Conservation (phyloP, 2,888 invertebrate genomes). For the Xylocampa areola region DNA sequence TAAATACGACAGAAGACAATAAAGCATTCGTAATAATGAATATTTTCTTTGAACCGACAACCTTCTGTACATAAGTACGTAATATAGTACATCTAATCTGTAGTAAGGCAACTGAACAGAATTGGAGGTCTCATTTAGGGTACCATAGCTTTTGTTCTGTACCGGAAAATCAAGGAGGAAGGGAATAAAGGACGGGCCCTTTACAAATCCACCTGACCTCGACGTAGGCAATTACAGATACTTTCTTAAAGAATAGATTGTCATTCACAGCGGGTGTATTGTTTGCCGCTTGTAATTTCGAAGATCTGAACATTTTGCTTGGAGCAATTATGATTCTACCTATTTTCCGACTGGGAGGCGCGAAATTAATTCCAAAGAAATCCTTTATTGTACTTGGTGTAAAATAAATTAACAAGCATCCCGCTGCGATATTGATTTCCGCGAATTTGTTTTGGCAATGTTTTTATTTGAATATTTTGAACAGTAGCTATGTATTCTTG, state of each 20-base stretch:
- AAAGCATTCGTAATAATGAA: constrained; percentile 44
- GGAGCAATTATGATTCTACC: constrained; percentile 37
- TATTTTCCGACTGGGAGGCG: constrained; percentile 2
- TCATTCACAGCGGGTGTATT: constrained; percentile 62
- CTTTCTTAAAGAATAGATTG: constrained; percentile 74
- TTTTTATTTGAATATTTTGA: background rate
- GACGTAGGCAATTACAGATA: constrained; percentile 76
- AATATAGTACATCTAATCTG: constrained; percentile 41
- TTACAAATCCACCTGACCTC: constrained; percentile 77
- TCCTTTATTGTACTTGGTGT: constrained; percentile 18
- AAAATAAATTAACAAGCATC: constrained; percentile 40
- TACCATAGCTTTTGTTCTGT: constrained; percentile 74
- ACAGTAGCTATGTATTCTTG: too few species aligned
- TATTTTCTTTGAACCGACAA: constrained; percentile 39
- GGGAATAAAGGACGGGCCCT: constrained; percentile 71
- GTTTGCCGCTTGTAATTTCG: constrained; percentile 43
- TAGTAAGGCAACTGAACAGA: constrained; percentile 66
- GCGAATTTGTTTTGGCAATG: constrained; percentile 3
- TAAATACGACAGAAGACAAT: constrained; percentile 29
- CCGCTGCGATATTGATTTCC: constrained; percentile 40
- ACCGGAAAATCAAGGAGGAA: constrained; percentile 76
- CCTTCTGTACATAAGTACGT: constrained; percentile 40
- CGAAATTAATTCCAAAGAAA: constrained; percentile 37
- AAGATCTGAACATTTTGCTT: constrained; percentile 29
- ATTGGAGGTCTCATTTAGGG: constrained; percentile 71